Conservation (phyloP, 2,797 vertebrate genomes). For the Epinephelus coioides region DNA sequence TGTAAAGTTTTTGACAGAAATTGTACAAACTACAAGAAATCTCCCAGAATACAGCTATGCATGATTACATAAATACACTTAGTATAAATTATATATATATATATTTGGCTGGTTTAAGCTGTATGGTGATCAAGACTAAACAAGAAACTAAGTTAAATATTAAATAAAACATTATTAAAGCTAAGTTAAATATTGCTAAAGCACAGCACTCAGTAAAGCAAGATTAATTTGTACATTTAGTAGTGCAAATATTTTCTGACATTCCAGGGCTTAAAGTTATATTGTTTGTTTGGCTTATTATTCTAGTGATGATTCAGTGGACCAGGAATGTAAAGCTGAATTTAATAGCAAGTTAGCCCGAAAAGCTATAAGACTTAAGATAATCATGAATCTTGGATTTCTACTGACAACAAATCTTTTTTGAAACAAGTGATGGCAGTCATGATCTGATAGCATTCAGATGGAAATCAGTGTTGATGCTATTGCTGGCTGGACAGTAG, state of each 20-base stretch:
- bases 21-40: background rate
- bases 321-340: background rate
- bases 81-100: background rate
- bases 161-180: background rate
- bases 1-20: background rate
- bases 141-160: too few species aligned
- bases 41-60: background rate
- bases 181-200: background rate
- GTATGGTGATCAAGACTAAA: too few species aligned
- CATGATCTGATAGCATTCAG: background rate
- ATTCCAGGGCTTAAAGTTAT: background rate
- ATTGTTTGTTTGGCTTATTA: background rate
- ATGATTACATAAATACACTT: background rate
- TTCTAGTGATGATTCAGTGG: background rate
- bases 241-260: conserved; percentile 1
- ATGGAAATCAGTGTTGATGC: background rate
- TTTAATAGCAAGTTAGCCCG: background rate
- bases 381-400: background rate
- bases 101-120: too few species aligned
- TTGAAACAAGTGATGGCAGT: background rate
- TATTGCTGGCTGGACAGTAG: conserved; percentile 46
- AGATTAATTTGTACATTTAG: background rate
- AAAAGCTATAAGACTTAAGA: background rate
- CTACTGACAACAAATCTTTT: background rate
- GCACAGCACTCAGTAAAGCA: background rate